Base-by-base conservation (phyloP, 2,113 vertebrate species). In the Hystrix cristata region DNA sequence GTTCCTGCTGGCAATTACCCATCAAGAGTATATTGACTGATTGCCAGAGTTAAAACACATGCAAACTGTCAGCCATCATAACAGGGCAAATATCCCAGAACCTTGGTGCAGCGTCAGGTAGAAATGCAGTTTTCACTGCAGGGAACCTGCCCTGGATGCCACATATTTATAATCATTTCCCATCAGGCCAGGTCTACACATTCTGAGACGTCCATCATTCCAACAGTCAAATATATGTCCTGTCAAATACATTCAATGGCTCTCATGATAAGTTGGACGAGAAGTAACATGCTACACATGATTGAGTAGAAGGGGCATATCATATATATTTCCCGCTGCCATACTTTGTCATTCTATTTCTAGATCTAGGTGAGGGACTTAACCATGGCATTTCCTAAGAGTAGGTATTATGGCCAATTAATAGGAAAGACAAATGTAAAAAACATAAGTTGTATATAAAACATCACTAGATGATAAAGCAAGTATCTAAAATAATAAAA, bases 261-360 rank as follows among this genome's bases (percentile, higher is more conserved):
- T 97, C 83, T 95, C 55, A 71, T 96, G 97, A 96, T 97, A 97
- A 96, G 91, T 90, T 95, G 97, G 93, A 96, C 7, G 0, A 96
- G 91, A 97, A 97, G 87, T 98, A 97, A 97, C 97, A 96, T 76
- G 94, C 74, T 94, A 89, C 71, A 80, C 90, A 79, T 96, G 97
- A 98, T 92, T 95, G 96, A 97, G 76, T 94, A 94, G 94, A 95
- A 96, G 43, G 93, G 62, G 88, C 92, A 96, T 95, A 93, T 83
- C 90, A 92, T 97, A 91, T 79, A 97, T 92, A 95, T 97, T 96
- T 69, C 76, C 90, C 80, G 76, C 97, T 97, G 94, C 95, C 97
- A 95, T 53, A 92, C 48, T 98, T 94, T 97, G 85, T 95, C 96
- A 95, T 96, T 78, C 78, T 88, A 55, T 95, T 96, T 96, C 92